Base-by-base conservation (phyloP, 1,140 invertebrate genomes). In the Chymomyza costata region DNA sequence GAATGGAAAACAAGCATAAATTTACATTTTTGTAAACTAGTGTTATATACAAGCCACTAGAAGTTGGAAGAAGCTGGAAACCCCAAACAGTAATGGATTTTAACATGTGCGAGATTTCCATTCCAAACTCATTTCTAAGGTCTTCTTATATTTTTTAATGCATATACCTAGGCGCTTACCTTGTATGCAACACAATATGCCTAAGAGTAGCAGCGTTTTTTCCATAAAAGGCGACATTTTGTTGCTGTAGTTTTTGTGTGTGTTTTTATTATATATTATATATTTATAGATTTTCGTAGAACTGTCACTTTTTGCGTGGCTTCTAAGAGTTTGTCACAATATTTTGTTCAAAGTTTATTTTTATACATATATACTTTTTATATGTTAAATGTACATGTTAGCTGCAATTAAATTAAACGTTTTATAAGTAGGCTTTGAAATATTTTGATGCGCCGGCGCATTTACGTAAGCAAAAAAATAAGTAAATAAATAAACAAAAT, bases 201-300 rank as follows among this genome's bases (percentile, higher is more conserved):
- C 81, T 53, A 83, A 50, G 37, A 83, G 44, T 30, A 83, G 51
- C 57, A 83, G 19, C 53, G 51, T 64, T 62, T 82, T 83, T 48
- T 83, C 74, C 67, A 78, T 56, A 54, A 82, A 62, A 34, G 82
- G 81, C 55, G 82, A 78, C 82, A 83, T 83, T 63, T 41, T n/a
- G n/a, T 60, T 19, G 44, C 14, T 56, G 38, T 2, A 28, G 19
- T 37, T 49, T 47, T 67, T 54, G 15, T 15, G 21, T 19, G 52
- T 40, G 11, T 25, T 60, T 46, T 7, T 32, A 44, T 55, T 30
- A 34, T 34, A 46, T 70, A 44, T 18, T 47, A 6, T 55, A 44
- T 45, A 14, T 11, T 44, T 48, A 7, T 17, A 8, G 18, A 39
- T 49, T 46, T 14, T 11, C 53, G 3, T 21, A 14, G 6, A 7